Evolutionary conservation across 2,888 invertebrate species (phyloP), one percentile per base, ranked within the genome.

Genomic region (Megastigmus dorsalis): DNA sequence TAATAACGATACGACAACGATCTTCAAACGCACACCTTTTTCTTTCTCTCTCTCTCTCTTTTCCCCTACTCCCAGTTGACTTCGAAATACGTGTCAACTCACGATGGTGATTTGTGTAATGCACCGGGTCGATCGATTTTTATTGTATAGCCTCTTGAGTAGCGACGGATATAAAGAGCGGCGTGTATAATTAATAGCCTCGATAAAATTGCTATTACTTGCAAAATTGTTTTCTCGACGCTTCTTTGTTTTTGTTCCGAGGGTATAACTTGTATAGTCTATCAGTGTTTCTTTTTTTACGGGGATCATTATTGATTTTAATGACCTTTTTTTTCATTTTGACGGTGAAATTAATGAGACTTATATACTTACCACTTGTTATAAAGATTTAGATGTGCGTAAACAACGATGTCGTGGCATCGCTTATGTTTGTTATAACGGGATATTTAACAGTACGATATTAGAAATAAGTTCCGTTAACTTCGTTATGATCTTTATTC

Each of bases 1-100:
- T 72, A 72, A 72, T 65, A 65, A 30, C 59, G 59, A 59, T 59
- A 65, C 55, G 55, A 69, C 52, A 52, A 28, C 69, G 69, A 60
- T 69, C 63, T 62, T 70, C 70, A 54, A 70, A 55, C 62, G 43
- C 28, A 0, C 4, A 13, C 4, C 30, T 26, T 23, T 36, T 33
- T 52, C 28, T 45, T 26, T 20, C 10, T 43, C 36, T 1, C n/a
- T 18, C n/a, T 9, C 13, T 18, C 6, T 66, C 55, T 30, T 65
- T 43, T 57, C 38, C 10, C 3, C 10, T 23, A 15, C 15, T 43
- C 5, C n/a, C n/a, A n/a, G n/a, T n/a, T n/a, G n/a, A n/a, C n/a
- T n/a, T n/a, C 13, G 36, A 38, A 70, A 41, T 54, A 6, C 43
- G 33, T 54, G 43, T 52, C 43, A 18, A 54, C 23, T 52, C 26